Base-by-base conservation (phyloP, 2,888 invertebrate species). In the Eupelmus urozonus region DNA sequence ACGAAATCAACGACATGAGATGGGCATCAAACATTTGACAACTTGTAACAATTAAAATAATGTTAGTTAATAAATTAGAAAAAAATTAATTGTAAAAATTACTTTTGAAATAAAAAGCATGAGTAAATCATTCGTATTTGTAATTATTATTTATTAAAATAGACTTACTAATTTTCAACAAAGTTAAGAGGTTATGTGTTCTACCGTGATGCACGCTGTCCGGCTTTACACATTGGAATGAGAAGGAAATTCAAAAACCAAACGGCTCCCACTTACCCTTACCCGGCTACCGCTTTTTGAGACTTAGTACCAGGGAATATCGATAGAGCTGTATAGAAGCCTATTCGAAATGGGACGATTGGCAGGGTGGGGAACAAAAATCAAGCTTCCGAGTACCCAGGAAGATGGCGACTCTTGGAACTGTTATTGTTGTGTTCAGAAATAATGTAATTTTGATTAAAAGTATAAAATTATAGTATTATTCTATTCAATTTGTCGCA, bases 121-220 rank as follows among this genome's bases (percentile, higher is more conserved):
- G 1, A 1, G 18, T 16, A 60, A 20, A 20, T 18, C n/a, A n/a
- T n/a, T n/a, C 34, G 9, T 34, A 34, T 34, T 34, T n/a, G n/a
- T 34, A 34, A 45, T 65, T 20, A 45, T 65, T 20, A 62, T 27
- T 34, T 53, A 57, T 40, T 63, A 9, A 55, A 55, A 42, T 51
- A 4, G 13, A 66, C 77, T 77, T 77, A 77, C 77, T 29, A 2
- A 34, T 20, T 34, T 77, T 40, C 5, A 25, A 72, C 2, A 29
- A 67, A 69, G 40, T 45, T 45, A 57, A 25, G n/a, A 78, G 73
- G 78, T 78, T 78, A 78, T 57, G 40, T 57, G 40, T 67, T 25
- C 55, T 9, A 40, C 57, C 18, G 29, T n/a, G 69, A 60, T 70
- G 70, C 59, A 59, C 59, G 57, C 51, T 57, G 53, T 65, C 27